Evolutionary conservation across 1,140 invertebrate genomes (phyloP).

Genomic region (Solen grandis): DNA sequence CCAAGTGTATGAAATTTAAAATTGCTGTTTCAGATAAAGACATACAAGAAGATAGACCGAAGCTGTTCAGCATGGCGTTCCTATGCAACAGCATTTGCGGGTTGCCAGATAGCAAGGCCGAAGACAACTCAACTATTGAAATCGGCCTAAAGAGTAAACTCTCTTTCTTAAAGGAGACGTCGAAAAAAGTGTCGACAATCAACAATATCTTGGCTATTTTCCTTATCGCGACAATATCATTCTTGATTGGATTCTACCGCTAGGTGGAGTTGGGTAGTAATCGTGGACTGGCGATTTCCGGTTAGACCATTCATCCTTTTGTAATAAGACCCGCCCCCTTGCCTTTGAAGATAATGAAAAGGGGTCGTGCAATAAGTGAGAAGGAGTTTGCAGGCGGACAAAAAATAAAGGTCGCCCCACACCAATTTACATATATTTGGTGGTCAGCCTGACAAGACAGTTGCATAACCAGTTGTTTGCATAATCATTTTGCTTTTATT

Average conservation of each 20-base stretch:
- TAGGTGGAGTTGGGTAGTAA: too few relatives aligned
- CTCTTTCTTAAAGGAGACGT: slow-evolving; percentile 11
- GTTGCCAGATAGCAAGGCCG: not conserved
- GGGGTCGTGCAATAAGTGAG: too few relatives aligned
- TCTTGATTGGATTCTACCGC: slow-evolving; percentile 38
- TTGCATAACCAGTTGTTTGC: too few relatives aligned
- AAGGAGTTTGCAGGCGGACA: too few relatives aligned
- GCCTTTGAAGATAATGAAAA: too few relatives aligned
- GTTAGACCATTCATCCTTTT: too few relatives aligned
- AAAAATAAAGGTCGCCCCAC: too few relatives aligned
- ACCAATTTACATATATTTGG: too few relatives aligned
- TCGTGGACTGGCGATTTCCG: too few relatives aligned
- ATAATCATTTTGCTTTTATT: too few relatives aligned
- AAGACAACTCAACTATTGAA: slow-evolving; percentile 11
- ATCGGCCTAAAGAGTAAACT: slow-evolving; percentile 3
- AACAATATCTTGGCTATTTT: slow-evolving; percentile 18
- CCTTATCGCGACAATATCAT: slow-evolving; percentile 11
- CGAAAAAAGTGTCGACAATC: not conserved
- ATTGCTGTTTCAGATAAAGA: not conserved
- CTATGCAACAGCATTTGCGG: not conserved
- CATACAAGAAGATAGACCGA: not conserved
- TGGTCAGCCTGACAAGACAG: too few relatives aligned
- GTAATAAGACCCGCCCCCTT: too few relatives aligned
- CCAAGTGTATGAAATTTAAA: not conserved
- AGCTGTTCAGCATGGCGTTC: not conserved